Evolutionary conservation across 1,140 invertebrate genomes (phyloP).

Genomic region (Diabrotica undecimpunctata): DNA sequence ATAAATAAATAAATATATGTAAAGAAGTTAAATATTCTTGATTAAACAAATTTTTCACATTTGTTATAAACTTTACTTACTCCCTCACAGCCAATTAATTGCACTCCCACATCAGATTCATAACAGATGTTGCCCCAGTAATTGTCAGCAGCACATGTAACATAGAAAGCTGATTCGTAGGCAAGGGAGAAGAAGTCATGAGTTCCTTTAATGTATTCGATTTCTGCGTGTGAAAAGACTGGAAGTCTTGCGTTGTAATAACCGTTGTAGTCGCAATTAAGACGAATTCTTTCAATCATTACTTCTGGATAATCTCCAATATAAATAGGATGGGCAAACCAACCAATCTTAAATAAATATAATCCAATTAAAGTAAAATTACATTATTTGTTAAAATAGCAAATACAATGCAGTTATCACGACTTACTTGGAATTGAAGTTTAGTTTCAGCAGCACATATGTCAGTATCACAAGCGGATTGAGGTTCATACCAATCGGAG

Average conservation of each 20-base stretch:
- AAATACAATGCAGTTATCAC: background rate
- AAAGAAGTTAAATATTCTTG: background rate
- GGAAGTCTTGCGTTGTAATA: background rate
- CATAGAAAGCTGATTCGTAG: background rate
- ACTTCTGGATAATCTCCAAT: constrained; percentile 13
- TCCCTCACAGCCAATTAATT: background rate
- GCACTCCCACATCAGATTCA: background rate
- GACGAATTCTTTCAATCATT: constrained; percentile 3
- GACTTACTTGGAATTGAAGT: background rate
- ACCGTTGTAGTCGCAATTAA: background rate
- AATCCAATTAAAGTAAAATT: background rate
- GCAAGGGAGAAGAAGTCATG: constrained; percentile 14
- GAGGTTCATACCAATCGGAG: constrained; percentile 1
- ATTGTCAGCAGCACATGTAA: background rate
- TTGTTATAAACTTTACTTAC: background rate
- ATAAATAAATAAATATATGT: background rate
- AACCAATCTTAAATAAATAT: constrained; percentile 5
- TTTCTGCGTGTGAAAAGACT: constrained; percentile 5
- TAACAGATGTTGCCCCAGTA: background rate
- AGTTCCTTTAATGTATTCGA: constrained; percentile 1
- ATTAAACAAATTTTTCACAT: background rate
- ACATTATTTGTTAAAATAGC: background rate
- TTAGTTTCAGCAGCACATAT: background rate
- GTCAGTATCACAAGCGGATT: background rate
- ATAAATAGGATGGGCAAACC: constrained; percentile 54